phyloP scores from a whole-genome alignment of 2,888 invertebrate genomes.

The Metallyticus violacea region DNA sequence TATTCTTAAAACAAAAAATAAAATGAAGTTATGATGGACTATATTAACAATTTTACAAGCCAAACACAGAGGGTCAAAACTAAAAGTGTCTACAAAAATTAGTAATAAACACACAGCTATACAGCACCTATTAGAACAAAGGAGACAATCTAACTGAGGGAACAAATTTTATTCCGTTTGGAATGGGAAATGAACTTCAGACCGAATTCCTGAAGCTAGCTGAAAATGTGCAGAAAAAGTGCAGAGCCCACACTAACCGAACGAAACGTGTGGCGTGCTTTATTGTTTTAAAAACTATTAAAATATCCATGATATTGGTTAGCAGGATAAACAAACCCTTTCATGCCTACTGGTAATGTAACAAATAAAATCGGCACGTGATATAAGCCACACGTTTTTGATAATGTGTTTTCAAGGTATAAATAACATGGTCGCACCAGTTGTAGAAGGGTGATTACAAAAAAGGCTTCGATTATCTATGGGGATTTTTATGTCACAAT shows the following conservation, averaged over 20 bases:
- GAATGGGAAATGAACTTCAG: no score
- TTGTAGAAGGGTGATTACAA: neutral
- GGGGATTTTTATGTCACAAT: neutral
- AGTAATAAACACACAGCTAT: no score
- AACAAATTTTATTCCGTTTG: no score
- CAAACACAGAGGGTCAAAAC: no score
- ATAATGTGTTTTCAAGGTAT: neutral
- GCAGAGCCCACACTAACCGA: neutral
- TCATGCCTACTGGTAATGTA: neutral
- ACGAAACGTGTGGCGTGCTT: neutral
- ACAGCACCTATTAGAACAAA: no score
- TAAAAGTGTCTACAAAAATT: no score
- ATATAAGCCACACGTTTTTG: neutral
- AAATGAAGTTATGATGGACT: no score
- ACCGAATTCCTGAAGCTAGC: neutral
- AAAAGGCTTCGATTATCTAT: neutral
- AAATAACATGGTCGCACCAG: neutral
- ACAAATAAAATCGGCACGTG: neutral
- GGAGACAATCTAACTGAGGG: no score
- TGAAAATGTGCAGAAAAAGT: neutral
- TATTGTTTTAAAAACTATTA: neutral
- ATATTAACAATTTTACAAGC: no score
- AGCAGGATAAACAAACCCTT: neutral
- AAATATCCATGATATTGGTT: neutral
- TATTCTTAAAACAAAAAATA: no score